These are phyloP conservation scores for Lepisosteus osseus DNA, from an alignment of 2,113 vertebrate species.

Conservation along the genomic window DNA sequence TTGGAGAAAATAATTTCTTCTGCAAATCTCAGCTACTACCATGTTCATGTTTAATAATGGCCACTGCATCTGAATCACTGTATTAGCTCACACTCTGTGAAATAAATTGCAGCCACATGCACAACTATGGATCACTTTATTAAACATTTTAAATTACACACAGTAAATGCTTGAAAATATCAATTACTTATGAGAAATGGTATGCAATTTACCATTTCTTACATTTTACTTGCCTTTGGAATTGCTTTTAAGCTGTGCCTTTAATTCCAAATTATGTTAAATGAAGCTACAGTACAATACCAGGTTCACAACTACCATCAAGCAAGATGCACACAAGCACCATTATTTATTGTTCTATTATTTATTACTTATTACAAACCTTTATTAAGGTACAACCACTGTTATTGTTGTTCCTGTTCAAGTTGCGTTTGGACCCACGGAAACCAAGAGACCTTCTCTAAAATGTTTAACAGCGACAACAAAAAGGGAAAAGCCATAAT, in stretches of 20 bases:
- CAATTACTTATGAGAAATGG: slow-evolving; percentile 4
- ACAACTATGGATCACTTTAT: background rate
- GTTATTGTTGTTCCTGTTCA: slow-evolving; percentile 37
- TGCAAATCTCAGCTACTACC: no score
- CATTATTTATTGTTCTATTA: no score
- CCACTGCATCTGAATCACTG: no score
- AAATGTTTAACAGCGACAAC: slow-evolving; percentile 47
- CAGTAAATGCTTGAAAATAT: background rate
- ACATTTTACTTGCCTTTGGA: background rate
- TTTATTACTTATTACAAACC: slow-evolving; percentile 49
- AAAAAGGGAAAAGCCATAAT: background rate
- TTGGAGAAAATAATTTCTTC: no score
- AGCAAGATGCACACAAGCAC: slow-evolving; percentile 34
- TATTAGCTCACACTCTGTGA: background rate
- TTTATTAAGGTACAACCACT: slow-evolving; percentile 45
- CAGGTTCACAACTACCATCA: background rate
- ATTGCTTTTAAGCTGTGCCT: slow-evolving; percentile 1
- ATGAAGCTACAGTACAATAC: background rate
- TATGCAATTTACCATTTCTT: background rate
- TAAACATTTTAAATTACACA: background rate
- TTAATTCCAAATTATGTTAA: slow-evolving; percentile 3
- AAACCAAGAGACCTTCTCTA: slow-evolving; percentile 45
- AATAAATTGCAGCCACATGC: background rate
- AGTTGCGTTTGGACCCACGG: slow-evolving; percentile 38
- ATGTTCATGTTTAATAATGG: no score